A percentile compares a stretch with the other conserved stretches of the same genome.
Conservation (phyloP, 2,113 vertebrate genomes). For the Brachionichthys hirsutus region DNA sequence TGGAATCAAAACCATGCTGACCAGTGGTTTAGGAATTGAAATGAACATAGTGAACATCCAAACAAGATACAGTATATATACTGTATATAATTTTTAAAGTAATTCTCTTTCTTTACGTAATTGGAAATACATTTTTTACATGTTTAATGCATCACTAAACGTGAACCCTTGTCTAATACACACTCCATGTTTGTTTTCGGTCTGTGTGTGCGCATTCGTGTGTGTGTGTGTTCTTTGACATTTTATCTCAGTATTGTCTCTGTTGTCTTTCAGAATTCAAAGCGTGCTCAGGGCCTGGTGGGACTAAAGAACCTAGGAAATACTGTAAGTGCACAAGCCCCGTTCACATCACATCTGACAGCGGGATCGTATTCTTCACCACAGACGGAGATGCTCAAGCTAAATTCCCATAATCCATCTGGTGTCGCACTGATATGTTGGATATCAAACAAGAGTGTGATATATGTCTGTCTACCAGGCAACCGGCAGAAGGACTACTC, state of each 20-base stretch:
- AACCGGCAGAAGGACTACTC: conserved; percentile 57
- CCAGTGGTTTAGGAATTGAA: too few species aligned
- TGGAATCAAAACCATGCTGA: too few species aligned
- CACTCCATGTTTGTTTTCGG: too few species aligned
- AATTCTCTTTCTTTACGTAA: too few species aligned
- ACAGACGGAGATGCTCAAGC: not conserved
- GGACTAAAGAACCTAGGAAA: conserved; percentile 96
- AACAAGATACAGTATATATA: too few species aligned
- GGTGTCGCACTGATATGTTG: not conserved
- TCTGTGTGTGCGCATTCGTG: too few species aligned
- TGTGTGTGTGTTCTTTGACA: not conserved
- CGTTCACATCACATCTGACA: too few species aligned
- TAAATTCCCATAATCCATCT: conserved; percentile 6
- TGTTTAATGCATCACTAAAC: not conserved
- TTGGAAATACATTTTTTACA: too few species aligned
- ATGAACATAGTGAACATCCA: too few species aligned
- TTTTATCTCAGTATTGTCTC: conserved; percentile 9
- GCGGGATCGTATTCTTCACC: not conserved
- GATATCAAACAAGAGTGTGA: conserved; percentile 2
- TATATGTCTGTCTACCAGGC: conserved; percentile 59
- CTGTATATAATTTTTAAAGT: too few species aligned
- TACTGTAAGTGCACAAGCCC: conserved; percentile 83
- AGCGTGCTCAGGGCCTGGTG: conserved; percentile 90
- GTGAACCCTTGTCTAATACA: not conserved
- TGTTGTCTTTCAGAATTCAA: conserved; percentile 85